phyloP scores from a whole-genome alignment of 2,888 invertebrate species.

The Cenopis cana region DNA sequence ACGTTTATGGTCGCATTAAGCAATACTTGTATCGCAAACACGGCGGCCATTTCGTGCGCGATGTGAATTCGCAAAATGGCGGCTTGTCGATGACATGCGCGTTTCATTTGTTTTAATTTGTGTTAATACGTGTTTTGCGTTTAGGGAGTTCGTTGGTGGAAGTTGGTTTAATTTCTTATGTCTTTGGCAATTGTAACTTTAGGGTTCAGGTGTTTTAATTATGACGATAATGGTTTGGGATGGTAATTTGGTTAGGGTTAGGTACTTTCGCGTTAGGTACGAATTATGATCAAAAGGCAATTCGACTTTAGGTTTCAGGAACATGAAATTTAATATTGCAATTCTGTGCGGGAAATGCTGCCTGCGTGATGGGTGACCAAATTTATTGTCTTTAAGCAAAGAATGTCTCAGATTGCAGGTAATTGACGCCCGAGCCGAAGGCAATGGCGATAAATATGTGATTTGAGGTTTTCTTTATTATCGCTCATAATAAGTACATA shows the following conservation, averaged over 20 bases:
- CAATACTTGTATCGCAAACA: constrained; percentile 70
- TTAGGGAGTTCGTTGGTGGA: constrained; percentile 40
- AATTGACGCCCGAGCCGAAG: no score
- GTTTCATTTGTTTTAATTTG: constrained; percentile 51
- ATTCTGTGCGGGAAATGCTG: no score
- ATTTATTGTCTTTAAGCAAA: no score
- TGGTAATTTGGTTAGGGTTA: constrained; percentile 16
- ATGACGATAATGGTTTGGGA: constrained; percentile 22
- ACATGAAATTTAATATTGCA: no score
- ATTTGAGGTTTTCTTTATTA: no score
- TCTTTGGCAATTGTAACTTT: constrained; percentile 39
- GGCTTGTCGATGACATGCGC: constrained; percentile 54
- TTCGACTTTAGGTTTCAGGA: no score
- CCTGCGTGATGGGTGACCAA: no score
- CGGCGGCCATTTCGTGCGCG: constrained; percentile 70
- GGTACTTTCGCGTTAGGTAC: neutral
- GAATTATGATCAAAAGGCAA: neutral
- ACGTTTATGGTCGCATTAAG: constrained; percentile 79
- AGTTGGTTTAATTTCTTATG: constrained; percentile 42
- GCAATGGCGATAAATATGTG: no score
- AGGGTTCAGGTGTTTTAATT: constrained; percentile 38
- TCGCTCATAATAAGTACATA: no score
- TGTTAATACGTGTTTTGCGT: constrained; percentile 48
- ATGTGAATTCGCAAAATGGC: constrained; percentile 73
- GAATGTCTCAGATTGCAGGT: no score